These are phyloP conservation scores for Cabera pusaria DNA, from an alignment of 2,888 invertebrate genomes.

Conservation along the genomic window DNA sequence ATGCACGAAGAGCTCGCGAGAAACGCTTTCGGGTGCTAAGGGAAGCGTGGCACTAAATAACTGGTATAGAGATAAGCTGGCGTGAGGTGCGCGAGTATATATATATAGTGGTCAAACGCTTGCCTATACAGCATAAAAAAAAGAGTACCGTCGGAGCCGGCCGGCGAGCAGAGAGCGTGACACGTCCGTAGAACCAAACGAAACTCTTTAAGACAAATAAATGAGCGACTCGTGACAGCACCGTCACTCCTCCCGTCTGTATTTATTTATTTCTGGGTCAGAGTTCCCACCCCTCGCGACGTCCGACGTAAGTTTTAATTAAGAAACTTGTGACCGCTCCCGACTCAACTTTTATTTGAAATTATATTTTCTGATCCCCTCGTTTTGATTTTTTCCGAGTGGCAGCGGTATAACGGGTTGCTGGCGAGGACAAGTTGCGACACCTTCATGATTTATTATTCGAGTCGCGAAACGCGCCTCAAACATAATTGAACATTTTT, in stretches of 20 bases:
- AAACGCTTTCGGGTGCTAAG: constrained; percentile 17
- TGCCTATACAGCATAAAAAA: no score
- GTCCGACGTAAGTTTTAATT: constrained; percentile 83
- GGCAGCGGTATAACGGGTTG: constrained; percentile 69
- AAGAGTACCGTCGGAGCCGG: constrained; percentile 25
- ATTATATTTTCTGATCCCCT: constrained; percentile 79
- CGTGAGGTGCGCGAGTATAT: constrained; percentile 36
- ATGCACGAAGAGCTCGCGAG: constrained; percentile 14
- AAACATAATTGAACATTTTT: constrained; percentile 60
- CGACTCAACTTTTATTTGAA: constrained; percentile 79
- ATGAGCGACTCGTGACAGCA: constrained; percentile 74
- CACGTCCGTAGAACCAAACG: constrained; percentile 69
- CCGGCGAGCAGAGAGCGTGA: constrained; percentile 49
- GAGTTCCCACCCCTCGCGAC: constrained; percentile 70
- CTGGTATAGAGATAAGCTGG: constrained; percentile 48
- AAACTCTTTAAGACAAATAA: constrained; percentile 78
- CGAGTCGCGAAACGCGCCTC: constrained; percentile 44
- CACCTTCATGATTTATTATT: constrained; percentile 74
- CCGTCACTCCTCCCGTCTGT: constrained; percentile 60
- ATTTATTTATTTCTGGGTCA: constrained; percentile 83
- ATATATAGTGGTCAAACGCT: no score
- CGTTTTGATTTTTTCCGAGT: constrained; percentile 69
- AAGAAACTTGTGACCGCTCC: constrained; percentile 82
- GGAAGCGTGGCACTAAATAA: constrained; percentile 46
- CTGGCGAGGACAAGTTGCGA: constrained; percentile 63